These are phyloP conservation scores for Arrhamphus sclerolepis DNA, from an alignment of 2,797 vertebrate genomes.

Conservation along the genomic window DNA sequence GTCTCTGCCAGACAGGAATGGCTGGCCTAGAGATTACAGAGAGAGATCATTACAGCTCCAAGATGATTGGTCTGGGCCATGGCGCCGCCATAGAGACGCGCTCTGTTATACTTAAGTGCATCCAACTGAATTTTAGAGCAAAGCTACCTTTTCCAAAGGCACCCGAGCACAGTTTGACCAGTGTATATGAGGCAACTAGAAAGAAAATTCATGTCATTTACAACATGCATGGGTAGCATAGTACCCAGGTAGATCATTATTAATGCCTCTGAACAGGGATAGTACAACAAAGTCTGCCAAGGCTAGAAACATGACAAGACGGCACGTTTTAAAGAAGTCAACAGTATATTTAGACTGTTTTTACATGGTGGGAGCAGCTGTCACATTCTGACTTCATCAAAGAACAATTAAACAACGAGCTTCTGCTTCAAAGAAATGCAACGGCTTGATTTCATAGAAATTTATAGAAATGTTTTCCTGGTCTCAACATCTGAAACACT, in stretches of 20 bases:
- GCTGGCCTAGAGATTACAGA: conserved; percentile 43
- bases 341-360: neutral
- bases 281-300: neutral
- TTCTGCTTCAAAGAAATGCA: too few species aligned
- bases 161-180: neutral
- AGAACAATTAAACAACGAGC: neutral
- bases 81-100: conserved; percentile 20
- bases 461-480: too few species aligned
- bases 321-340: neutral
- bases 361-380: neutral
- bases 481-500: too few species aligned
- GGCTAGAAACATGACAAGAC: neutral
- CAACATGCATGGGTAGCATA: neutral
- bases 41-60: conserved; percentile 34
- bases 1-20: conserved; percentile 46
- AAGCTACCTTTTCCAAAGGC: conserved; percentile 2
- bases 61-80: conserved; percentile 52
- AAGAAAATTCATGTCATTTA: neutral
- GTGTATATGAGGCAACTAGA: neutral
- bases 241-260: neutral
- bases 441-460: too few species aligned
- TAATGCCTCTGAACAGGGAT: neutral
- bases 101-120: conserved; percentile 16
- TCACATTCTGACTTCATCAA: neutral
- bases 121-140: conserved; percentile 11